Percentiles rank a stretch among this genome's conserved stretches.
These are phyloP conservation scores for Hoplodrina ambigua DNA, from an alignment of 2,888 invertebrate genomes.

Conservation along the genomic window DNA sequence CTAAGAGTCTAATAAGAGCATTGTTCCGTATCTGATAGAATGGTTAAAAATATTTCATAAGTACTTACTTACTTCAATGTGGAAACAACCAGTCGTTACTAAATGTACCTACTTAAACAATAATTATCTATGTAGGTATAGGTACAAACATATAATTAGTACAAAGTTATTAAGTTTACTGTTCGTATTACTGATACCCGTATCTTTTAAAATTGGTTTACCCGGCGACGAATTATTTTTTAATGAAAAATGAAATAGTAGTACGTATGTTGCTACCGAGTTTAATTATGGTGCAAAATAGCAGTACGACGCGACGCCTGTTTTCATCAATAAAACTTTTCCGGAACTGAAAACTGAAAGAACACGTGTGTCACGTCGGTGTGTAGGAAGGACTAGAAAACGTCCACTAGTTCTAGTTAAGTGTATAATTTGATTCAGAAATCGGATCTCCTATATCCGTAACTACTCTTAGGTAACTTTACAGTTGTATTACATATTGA, in stretches of 20 bases:
- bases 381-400: constrained; percentile 12
- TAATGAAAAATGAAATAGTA: background rate
- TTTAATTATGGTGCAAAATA: background rate
- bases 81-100: constrained; percentile 1
- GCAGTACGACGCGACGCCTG: constrained; percentile 5
- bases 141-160: constrained; percentile 15
- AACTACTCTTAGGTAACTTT: constrained; percentile 16
- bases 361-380: constrained; percentile 15
- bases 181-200: constrained; percentile 24
- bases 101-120: constrained; percentile 2
- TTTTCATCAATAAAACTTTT: constrained; percentile 26
- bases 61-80: constrained; percentile 11
- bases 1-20: background rate
- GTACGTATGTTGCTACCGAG: background rate
- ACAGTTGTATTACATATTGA: constrained; percentile 33
- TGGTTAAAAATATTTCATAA: background rate
- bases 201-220: constrained; percentile 25
- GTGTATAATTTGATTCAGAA: constrained; percentile 20
- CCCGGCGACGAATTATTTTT: background rate
- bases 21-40: constrained; percentile 1
- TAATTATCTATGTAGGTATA: constrained; percentile 22
- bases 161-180: constrained; percentile 10
- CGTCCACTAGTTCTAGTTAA: no score
- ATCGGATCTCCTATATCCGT: background rate
- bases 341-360: constrained; percentile 20